phyloP scores from a whole-genome alignment of 2,113 vertebrate species.

The Alexandromys fortis region DNA sequence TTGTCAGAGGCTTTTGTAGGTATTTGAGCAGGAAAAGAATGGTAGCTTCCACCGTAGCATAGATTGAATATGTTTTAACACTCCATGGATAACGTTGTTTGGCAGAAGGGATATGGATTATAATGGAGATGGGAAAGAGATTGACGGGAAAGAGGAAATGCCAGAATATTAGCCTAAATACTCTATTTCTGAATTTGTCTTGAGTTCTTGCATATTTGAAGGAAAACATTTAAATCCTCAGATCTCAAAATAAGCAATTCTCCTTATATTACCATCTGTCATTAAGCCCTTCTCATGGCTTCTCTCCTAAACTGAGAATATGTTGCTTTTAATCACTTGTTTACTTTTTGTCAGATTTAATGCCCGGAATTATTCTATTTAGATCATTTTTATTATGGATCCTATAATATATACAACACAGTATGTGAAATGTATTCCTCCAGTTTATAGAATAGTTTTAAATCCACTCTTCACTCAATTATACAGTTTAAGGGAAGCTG shows the following conservation, averaged over 20 bases:
- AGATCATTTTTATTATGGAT: not conserved
- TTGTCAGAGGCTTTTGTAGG: not conserved
- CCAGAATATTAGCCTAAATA: not conserved
- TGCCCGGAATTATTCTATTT: constrained; percentile 7
- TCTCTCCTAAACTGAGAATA: not conserved
- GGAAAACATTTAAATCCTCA: not conserved
- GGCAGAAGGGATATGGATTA: not conserved
- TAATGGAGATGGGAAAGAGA: not conserved
- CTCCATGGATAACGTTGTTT: not conserved
- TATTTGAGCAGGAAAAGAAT: not conserved
- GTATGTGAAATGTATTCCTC: not conserved
- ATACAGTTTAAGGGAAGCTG: not conserved
- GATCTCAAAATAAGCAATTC: constrained; percentile 48
- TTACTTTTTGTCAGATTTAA: constrained; percentile 26
- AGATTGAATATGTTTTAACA: not conserved
- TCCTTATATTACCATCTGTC: not conserved
- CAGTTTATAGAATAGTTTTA: not conserved
- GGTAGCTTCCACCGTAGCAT: not conserved
- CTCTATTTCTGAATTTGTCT: not conserved
- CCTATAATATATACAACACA: not conserved
- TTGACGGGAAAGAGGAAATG: not conserved
- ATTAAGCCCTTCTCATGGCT: not conserved
- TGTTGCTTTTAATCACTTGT: not conserved
- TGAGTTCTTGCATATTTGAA: not conserved
- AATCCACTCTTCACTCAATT: not conserved